Evolutionary conservation across 2,113 vertebrate genomes (phyloP), one percentile per base, ranked within the genome.

Genomic region (Globicephala melas): DNA sequence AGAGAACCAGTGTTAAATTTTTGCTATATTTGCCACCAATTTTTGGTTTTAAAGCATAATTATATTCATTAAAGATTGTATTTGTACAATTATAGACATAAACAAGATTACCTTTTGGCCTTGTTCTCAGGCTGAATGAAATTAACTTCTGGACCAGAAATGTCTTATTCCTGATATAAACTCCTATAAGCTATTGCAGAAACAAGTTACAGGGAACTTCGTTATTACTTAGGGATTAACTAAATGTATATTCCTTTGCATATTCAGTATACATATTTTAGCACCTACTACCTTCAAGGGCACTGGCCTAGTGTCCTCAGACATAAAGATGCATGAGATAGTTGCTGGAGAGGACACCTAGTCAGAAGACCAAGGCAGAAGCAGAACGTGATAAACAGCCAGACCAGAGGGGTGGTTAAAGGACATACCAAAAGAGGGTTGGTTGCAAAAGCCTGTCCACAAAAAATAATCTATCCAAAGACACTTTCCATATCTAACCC

Each of bases 1-100:
- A 82, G 71, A 92, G 82, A 94, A 92, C n/a, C 18, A 74, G 10
- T 93, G 41, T 86, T 92, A 53, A 76, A 38, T 58, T 90, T 90
- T 58, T 81, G 26, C 47, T 90, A 41, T 81, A 53, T 92, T 44
- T 97, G 58, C 18, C 50, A 82, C 21, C 18, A 74, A 18, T 81
- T 85, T 89, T 84, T 83, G 33, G 14, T 63, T 77, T 93, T 92
- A 92, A 89, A 94, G 79, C 28, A 38, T 67, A 58, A 71, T 55
- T 47, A n/a, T 50, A 79, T 60, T 70, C 33, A 84, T 84, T 31
- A 65, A 36, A 86, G 83, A 81, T 6, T 68, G n/a, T 91, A 60
- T 81, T 91, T 91, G 23, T 89, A 80, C 31, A 89, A 76, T 17
- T 89, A 6, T 38, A 84, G 77, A 86, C 18, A 90, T 80, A 95